Evolutionary conservation across 2,888 invertebrate species (phyloP).

Genomic region (Himalopsyche anomala): DNA sequence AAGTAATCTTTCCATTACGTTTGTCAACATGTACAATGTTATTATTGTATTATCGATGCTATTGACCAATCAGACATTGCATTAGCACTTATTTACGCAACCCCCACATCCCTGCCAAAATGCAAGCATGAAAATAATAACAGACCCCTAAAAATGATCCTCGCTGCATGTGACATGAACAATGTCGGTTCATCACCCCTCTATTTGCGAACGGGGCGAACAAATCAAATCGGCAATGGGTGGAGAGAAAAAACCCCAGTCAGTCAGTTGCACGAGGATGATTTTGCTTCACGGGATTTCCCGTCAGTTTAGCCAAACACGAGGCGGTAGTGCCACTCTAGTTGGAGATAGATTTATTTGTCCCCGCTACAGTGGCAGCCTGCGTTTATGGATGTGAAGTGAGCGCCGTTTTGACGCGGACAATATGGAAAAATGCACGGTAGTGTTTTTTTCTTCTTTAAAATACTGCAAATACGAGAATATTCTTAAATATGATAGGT

Average conservation of each 20-base stretch:
- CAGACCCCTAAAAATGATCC: slow-evolving; percentile 23
- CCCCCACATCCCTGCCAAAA: neutral
- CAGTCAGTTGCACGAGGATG: slow-evolving; percentile 20
- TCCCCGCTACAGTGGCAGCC: neutral
- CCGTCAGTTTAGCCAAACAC: slow-evolving; percentile 20
- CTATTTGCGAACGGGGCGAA: slow-evolving; percentile 5
- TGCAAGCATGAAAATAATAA: neutral
- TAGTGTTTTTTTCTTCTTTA: neutral
- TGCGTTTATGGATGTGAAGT: slow-evolving; percentile 17
- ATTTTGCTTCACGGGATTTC: slow-evolving; percentile 10
- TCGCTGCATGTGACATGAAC: slow-evolving; percentile 5
- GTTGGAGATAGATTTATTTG: slow-evolving; percentile 2
- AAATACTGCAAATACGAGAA: neutral
- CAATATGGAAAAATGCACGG: neutral
- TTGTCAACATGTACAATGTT: no score
- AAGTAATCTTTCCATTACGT: no score
- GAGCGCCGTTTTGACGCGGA: slow-evolving; percentile 5
- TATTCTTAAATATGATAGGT: no score
- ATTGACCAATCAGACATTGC: neutral
- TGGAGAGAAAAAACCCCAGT: neutral
- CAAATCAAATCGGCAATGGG: slow-evolving; percentile 10
- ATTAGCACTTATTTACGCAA: neutral
- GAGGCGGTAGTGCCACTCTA: slow-evolving; percentile 5
- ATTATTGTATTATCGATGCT: neutral
- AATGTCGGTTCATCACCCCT: slow-evolving; percentile 34